Conservation (phyloP, 1,140 invertebrate genomes). For the Bombus impatiens region DNA sequence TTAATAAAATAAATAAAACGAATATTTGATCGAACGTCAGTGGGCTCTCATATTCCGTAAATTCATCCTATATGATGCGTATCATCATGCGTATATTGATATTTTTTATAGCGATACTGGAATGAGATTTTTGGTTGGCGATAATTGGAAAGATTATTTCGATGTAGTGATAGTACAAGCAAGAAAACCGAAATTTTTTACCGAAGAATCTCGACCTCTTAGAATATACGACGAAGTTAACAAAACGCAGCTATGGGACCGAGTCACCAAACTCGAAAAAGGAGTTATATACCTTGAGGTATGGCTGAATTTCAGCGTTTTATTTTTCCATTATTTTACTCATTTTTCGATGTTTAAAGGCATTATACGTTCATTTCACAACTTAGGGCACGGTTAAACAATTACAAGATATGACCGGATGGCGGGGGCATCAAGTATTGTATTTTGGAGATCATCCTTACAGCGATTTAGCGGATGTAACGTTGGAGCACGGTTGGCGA, state of each 20-base stretch:
- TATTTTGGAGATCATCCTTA: slow-evolving; percentile 99
- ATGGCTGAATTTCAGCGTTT: slow-evolving; percentile 26
- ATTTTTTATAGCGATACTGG: slow-evolving; percentile 92
- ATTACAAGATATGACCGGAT: slow-evolving; percentile 95
- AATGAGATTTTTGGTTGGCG: slow-evolving; percentile 94
- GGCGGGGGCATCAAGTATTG: slow-evolving; percentile 94
- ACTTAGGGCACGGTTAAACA: slow-evolving; percentile 95
- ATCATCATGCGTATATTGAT: neutral
- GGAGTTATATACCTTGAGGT: slow-evolving; percentile 97
- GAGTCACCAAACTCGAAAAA: slow-evolving; percentile 92
- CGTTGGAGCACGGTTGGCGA: slow-evolving; percentile 97
- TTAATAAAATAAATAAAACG: too few species aligned
- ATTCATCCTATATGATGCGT: too few species aligned
- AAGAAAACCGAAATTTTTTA: slow-evolving; percentile 98
- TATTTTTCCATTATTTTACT: neutral
- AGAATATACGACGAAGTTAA: slow-evolving; percentile 92
- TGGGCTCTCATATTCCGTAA: too few species aligned
- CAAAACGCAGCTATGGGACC: slow-evolving; percentile 94
- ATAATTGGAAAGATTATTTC: slow-evolving; percentile 95
- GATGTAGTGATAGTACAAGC: slow-evolving; percentile 97
- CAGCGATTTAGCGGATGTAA: slow-evolving; percentile 97
- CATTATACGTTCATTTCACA: too few species aligned
- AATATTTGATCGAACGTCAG: too few species aligned
- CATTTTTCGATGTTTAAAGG: neutral
- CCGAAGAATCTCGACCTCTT: slow-evolving; percentile 94